These are phyloP conservation scores for Bombus soroeensis DNA, from an alignment of 1,140 invertebrate genomes.

Conservation along the genomic window DNA sequence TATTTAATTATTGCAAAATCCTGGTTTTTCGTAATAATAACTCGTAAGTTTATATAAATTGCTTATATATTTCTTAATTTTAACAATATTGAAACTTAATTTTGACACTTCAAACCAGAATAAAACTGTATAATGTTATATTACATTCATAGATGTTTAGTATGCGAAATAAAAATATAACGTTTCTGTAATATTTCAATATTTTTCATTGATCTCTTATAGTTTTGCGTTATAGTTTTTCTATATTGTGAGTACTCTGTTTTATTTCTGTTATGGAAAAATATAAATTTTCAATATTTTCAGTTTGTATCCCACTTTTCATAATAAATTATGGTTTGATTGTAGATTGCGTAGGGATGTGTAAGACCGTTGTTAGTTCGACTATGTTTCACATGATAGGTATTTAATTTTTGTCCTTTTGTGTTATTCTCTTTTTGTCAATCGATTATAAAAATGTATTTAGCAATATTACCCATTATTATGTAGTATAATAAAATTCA, in stretches of 20 bases:
- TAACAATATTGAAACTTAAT: slow-evolving; percentile 52
- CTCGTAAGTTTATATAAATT: not conserved
- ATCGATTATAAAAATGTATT: no score
- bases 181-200: not conserved
- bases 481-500: not conserved
- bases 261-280: not conserved
- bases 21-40: slow-evolving; percentile 7
- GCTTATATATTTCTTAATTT: slow-evolving; percentile 5
- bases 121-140: not conserved
- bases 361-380: not conserved
- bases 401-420: not conserved
- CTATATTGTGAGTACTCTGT: not conserved
- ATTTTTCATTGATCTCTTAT: not conserved
- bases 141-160: not conserved
- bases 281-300: not conserved
- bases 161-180: not conserved
- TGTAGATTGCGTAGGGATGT: not conserved
- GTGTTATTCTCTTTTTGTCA: not conserved
- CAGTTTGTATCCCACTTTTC: not conserved
- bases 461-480: not conserved
- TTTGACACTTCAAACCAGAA: slow-evolving; percentile 39
- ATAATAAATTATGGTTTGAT: not conserved
- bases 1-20: slow-evolving; percentile 33
- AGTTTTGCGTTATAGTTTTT: not conserved
- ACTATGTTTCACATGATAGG: not conserved